phyloP scores from a whole-genome alignment of 1,140 invertebrate genomes.

The Galleria mellonella region DNA sequence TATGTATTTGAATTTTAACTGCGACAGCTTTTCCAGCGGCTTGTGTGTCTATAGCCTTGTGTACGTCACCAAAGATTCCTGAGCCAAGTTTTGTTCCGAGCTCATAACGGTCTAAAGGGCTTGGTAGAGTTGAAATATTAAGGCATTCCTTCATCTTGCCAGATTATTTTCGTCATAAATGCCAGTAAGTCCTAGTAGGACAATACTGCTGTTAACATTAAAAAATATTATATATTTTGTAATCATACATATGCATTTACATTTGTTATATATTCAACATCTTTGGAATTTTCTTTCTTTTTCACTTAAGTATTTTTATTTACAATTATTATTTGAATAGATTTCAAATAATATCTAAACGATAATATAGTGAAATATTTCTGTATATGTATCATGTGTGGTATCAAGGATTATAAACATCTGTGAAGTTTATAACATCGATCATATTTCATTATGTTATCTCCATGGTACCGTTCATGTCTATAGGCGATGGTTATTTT shows the following conservation, averaged over 20 bases:
- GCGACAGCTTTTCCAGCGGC: slow-evolving; percentile 83
- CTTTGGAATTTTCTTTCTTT: background rate
- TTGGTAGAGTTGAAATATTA: slow-evolving; percentile 76
- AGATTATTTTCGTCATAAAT: slow-evolving; percentile 1
- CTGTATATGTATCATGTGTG: too few relatives aligned
- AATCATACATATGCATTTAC: background rate
- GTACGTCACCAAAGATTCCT: slow-evolving; percentile 86
- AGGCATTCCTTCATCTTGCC: slow-evolving; percentile 58
- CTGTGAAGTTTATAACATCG: too few relatives aligned
- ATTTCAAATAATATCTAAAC: too few relatives aligned
- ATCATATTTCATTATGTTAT: too few relatives aligned
- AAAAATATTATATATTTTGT: slow-evolving; percentile 2
- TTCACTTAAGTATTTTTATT: too few relatives aligned
- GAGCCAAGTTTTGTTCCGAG: slow-evolving; percentile 81
- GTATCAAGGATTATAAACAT: too few relatives aligned
- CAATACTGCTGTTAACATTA: slow-evolving; percentile 9
- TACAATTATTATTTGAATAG: too few relatives aligned
- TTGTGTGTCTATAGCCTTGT: slow-evolving; percentile 83
- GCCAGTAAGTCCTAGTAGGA: slow-evolving; percentile 6
- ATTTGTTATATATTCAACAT: background rate
- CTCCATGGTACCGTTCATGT: too few relatives aligned
- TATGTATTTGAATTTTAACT: slow-evolving; percentile 86
- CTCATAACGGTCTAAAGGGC: slow-evolving; percentile 80
- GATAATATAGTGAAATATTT: too few relatives aligned
- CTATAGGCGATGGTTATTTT: too few relatives aligned